Evolutionary conservation across 2,888 invertebrate species (phyloP).

Genomic region (Aelia acuminata): DNA sequence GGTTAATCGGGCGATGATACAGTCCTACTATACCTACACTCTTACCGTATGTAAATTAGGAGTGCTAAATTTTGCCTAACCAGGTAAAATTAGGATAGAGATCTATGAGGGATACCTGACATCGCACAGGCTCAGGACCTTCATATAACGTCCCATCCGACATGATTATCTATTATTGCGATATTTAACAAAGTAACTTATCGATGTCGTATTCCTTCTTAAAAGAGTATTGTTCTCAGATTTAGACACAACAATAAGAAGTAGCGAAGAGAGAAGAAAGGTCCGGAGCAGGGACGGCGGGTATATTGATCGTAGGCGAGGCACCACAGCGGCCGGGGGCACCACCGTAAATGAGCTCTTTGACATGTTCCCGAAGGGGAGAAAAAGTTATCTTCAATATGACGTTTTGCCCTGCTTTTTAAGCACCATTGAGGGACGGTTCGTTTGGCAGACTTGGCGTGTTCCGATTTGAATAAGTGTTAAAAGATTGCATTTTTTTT

Average conservation of each 20-base stretch:
- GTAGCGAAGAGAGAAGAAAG: not conserved
- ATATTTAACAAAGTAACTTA: no score
- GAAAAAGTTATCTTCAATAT: slow-evolving; percentile 19
- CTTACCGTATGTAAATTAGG: no score
- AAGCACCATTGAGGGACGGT: not conserved
- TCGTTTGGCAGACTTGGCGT: not conserved
- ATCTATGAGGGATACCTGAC: no score
- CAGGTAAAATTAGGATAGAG: no score
- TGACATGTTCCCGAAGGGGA: slow-evolving; percentile 39
- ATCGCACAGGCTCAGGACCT: no score
- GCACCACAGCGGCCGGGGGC: not conserved
- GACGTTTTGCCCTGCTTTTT: slow-evolving; percentile 25
- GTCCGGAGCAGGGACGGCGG: not conserved
- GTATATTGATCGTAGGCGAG: slow-evolving; percentile 50
- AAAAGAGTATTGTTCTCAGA: not conserved
- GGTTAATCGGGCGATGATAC: no score
- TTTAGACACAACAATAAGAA: not conserved
- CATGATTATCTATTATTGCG: no score
- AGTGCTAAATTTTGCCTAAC: no score
- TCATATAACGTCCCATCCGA: no score
- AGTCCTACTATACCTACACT: no score
- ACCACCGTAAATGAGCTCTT: not conserved
- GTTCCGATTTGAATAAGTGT: not conserved
- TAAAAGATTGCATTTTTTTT: not conserved
- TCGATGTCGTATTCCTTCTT: not conserved